These are phyloP conservation scores for Callipepla squamata DNA, from an alignment of 2,113 vertebrate species.

Conservation along the genomic window DNA sequence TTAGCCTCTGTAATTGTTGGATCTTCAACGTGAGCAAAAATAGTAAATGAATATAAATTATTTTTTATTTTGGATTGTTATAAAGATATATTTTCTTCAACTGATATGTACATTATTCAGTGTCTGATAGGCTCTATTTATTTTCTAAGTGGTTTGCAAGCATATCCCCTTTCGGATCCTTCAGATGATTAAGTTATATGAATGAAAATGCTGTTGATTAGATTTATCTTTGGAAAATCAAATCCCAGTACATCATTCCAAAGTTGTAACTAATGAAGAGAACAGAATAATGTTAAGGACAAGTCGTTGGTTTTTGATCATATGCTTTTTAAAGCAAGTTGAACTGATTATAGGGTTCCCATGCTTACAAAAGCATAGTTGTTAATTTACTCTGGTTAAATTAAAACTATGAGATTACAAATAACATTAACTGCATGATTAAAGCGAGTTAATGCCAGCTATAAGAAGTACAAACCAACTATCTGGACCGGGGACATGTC, in stretches of 20 bases:
- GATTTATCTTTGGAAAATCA: not conserved
- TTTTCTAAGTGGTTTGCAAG: not conserved
- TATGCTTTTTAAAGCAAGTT: not conserved
- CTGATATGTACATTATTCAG: not conserved
- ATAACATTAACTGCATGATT: not conserved
- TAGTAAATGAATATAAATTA: not conserved
- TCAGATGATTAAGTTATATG: not conserved
- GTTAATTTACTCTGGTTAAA: slow-evolving; percentile 8
- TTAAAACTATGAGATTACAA: not conserved
- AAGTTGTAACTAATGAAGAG: not conserved
- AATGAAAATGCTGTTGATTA: not conserved
- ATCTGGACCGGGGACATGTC: not conserved
- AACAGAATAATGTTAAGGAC: not conserved
- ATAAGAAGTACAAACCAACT: not conserved
- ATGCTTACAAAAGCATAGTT: not conserved
- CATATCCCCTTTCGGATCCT: not conserved
- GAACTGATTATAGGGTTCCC: not conserved
- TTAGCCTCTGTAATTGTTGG: not conserved
- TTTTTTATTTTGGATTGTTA: not conserved
- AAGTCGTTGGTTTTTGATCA: too few relatives aligned
- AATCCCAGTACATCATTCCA: not conserved
- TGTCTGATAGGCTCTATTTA: not conserved
- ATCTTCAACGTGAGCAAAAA: not conserved
- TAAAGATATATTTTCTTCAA: not conserved
- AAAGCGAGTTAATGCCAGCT: not conserved